Evolutionary conservation across 2,888 invertebrate species (phyloP).

Genomic region (Rotaria macrura): DNA sequence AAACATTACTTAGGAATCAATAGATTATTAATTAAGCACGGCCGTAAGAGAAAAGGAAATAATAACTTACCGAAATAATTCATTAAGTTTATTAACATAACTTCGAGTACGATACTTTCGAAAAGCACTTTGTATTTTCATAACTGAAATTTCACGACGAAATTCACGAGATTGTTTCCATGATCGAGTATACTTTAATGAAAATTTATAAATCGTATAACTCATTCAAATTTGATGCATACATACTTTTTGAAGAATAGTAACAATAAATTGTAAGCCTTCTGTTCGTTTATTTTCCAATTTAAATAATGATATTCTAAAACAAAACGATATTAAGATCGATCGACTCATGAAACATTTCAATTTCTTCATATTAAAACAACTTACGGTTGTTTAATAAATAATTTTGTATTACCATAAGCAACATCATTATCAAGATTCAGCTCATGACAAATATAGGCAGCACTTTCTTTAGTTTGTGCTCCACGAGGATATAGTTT

Average conservation of each 20-base stretch:
- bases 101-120: constrained; percentile 25
- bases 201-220: background rate
- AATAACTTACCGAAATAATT: constrained; percentile 21
- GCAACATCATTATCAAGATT: constrained; percentile 71
- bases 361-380: no score
- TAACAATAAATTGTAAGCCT: constrained; percentile 77
- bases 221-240: background rate
- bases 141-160: constrained; percentile 24
- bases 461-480: constrained; percentile 23
- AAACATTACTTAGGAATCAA: constrained; percentile 53
- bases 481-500: constrained; percentile 48
- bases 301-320: constrained; percentile 57
- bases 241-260: constrained; percentile 78
- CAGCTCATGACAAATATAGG: constrained; percentile 70
- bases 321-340: background rate
- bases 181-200: background rate
- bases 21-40: background rate
- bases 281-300: constrained; percentile 75
- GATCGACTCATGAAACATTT: background rate
- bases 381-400: constrained; percentile 72
- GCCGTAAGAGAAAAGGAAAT: no score
- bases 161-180: background rate
- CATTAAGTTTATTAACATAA: constrained; percentile 22
- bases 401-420: constrained; percentile 87
- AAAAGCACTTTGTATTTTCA: constrained; percentile 22